Evolutionary conservation across 2,888 invertebrate species (phyloP).

Genomic region (Acleris literana): DNA sequence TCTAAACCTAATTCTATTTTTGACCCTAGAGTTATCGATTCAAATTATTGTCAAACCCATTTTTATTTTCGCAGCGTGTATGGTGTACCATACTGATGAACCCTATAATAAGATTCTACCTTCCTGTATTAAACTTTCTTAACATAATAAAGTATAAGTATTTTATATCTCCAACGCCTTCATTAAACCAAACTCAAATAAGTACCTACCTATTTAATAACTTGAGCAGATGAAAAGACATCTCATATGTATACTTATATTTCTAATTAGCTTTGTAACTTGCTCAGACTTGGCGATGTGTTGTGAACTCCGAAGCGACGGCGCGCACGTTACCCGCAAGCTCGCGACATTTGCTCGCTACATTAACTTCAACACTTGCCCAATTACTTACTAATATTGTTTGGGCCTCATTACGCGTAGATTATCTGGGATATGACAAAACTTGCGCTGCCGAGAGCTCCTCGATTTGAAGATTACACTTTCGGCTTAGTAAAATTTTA

Average conservation of each 20-base stretch:
- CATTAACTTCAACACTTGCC: slow-evolving; percentile 32
- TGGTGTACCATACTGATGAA: no score
- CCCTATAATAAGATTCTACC: no score
- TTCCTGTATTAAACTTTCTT: no score
- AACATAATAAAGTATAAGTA: no score
- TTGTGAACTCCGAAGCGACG: slow-evolving; percentile 25
- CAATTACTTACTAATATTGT: slow-evolving; percentile 29
- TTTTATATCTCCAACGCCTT: no score
- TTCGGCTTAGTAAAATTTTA: no score
- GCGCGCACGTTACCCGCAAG: slow-evolving; percentile 15
- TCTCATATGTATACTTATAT: slow-evolving; percentile 18
- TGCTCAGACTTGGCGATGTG: slow-evolving; percentile 32
- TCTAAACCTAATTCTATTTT: no score
- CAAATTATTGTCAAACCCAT: no score
- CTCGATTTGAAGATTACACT: no score
- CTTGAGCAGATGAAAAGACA: slow-evolving; percentile 5
- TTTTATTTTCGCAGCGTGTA: no score
- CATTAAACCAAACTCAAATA: neutral
- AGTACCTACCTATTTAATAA: slow-evolving; percentile 8
- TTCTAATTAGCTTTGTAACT: slow-evolving; percentile 32
- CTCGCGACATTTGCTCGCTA: slow-evolving; percentile 1
- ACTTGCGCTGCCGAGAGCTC: neutral
- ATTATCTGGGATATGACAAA: neutral
- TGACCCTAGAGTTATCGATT: no score
- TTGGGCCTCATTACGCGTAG: slow-evolving; percentile 10